Evolutionary conservation across 2,888 invertebrate species (phyloP), one percentile per base, ranked within the genome.

Genomic region (Aleiodes leptofemur): DNA sequence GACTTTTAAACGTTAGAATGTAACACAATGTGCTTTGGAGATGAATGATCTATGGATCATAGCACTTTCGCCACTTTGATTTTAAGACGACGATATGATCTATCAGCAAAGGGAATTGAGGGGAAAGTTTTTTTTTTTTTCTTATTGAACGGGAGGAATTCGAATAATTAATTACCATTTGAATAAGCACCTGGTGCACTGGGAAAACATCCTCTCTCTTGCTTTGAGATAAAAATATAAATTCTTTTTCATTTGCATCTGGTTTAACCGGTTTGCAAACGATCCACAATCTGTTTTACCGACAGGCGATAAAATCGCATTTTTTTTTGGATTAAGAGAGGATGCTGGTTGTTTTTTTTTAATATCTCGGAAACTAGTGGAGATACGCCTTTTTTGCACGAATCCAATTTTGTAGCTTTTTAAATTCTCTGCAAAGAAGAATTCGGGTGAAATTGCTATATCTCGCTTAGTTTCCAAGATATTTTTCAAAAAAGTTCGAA

Each of bases 241-340:
- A 11, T 43, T 43, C 38, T 48, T 9, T 69, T n/a, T 51, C 51
- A 55, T 56, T 34, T 38, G 48, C 8, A 72, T 50, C 68, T 48
- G 51, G 71, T 59, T 64, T n/a, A 43, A 73, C 75, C 70, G 71
- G 72, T 72, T 74, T 73, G 29, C 50, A n/a, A 23, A 4, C 23
- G 34, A 6, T 16, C 13, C n/a, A 71, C 11, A 16, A 61, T 57
- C 68, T 55, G 14, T 14, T 57, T 71, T 73, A 57, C 48, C 70
- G 56, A 66, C 66, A 0, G 48, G 69, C n/a, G 59, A 14, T 5
- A 73, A 57, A 50, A 43, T 56, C 55, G 59, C 34, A 34, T 59
- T 59, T 11, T 9, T 56, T 9, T 57, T n/a, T n/a, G n/a, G 11
- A 59, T 13, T 53, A 71, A 50, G 13, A 6, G 48, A 38, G 1